Conservation (phyloP, 92 coral and sea anemone species). For the Phenganax subtilis region DNA sequence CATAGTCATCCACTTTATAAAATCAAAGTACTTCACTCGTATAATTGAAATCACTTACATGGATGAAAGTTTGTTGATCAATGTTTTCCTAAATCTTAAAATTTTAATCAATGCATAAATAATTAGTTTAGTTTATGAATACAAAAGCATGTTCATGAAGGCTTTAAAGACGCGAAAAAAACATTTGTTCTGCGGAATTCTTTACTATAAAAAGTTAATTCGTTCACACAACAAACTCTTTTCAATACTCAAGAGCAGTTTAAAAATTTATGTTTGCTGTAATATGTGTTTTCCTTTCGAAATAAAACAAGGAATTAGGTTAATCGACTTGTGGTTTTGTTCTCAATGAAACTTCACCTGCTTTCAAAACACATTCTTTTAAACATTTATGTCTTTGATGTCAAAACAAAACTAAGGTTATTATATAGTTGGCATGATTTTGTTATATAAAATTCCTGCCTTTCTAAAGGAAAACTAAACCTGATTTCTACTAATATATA, state of each 20-base stretch:
- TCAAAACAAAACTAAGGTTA: neutral
- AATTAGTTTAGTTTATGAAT: slow-evolving; percentile 2
- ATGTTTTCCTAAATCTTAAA: neutral
- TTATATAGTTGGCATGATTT: too few species aligned
- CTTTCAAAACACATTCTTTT: slow-evolving; percentile 18
- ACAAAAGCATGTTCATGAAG: neutral
- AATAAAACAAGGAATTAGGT: neutral
- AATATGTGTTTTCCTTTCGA: slow-evolving; percentile 13
- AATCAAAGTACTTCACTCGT: neutral
- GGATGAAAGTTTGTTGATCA: neutral
- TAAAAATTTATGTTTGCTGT: neutral
- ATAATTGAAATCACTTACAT: neutral
- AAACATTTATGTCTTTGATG: slow-evolving; percentile 13
- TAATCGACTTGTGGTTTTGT: slow-evolving; percentile 17
- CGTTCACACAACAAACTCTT: too few species aligned
- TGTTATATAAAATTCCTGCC: neutral
- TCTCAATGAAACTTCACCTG: neutral
- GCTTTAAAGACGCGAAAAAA: neutral
- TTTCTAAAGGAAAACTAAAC: neutral
- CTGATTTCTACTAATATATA: neutral
- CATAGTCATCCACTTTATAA: neutral
- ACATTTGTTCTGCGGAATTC: neutral
- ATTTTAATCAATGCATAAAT: slow-evolving; percentile 22
- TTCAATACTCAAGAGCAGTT: neutral
- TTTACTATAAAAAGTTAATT: too few species aligned